phyloP scores from a whole-genome alignment of 2,113 vertebrate genomes.

The Antennarius striatus region DNA sequence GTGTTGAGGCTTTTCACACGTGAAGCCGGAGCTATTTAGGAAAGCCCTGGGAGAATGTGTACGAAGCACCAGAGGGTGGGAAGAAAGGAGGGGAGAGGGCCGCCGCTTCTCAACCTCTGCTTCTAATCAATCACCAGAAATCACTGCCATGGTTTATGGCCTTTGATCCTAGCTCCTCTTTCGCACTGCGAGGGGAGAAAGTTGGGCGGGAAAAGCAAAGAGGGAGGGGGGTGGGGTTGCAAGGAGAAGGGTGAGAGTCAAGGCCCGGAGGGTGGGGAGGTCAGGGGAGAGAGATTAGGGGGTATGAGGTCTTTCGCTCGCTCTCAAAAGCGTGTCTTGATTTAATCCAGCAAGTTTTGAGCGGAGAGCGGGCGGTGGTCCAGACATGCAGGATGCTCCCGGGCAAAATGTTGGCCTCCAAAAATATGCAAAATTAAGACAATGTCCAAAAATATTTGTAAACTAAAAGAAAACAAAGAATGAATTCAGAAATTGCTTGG shows the following conservation, averaged over 20 bases:
- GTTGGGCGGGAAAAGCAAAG: constrained; percentile 15
- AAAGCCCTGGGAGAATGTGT: constrained; percentile 64
- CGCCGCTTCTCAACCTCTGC: constrained; percentile 84
- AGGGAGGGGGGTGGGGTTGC: constrained; percentile 26
- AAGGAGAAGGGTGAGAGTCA: constrained; percentile 56
- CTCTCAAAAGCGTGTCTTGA: constrained; percentile 54
- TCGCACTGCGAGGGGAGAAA: constrained; percentile 72
- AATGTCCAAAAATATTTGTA: not conserved
- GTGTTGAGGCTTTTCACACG: constrained; percentile 68
- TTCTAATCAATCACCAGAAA: constrained; percentile 94
- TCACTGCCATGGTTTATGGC: constrained; percentile 86
- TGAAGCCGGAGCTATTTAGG: constrained; percentile 66
- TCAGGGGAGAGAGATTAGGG: constrained; percentile 70
- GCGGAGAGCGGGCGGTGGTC: constrained; percentile 2
- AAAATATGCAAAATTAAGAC: too few species aligned
- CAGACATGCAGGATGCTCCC: constrained; percentile 1
- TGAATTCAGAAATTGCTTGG: too few species aligned
- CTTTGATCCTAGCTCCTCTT: constrained; percentile 95
- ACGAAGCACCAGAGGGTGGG: constrained; percentile 64
- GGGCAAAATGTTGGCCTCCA: not conserved
- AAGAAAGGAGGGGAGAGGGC: constrained; percentile 55
- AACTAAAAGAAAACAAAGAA: not conserved
- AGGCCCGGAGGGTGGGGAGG: constrained; percentile 67
- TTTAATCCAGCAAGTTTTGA: constrained; percentile 55
- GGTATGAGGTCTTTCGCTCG: constrained; percentile 47